phyloP scores from a whole-genome alignment of 1,140 invertebrate genomes.

The Andrena cerasifolii region DNA sequence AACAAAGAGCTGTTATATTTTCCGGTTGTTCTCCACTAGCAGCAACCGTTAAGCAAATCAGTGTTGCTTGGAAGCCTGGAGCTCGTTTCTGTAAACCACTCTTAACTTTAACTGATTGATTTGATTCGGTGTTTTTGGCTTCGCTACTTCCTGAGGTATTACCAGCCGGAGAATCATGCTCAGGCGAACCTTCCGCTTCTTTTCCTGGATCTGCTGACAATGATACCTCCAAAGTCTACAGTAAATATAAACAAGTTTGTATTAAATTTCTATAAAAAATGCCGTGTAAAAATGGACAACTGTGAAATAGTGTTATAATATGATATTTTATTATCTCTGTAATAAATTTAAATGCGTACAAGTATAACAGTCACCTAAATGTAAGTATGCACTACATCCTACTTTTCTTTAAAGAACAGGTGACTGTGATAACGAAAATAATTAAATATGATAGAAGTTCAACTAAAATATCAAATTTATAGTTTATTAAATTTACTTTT shows the following conservation, averaged over 20 bases:
- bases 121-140: slow-evolving; percentile 78
- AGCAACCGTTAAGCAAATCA: slow-evolving; percentile 95
- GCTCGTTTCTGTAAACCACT: slow-evolving; percentile 90
- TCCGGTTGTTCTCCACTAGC: slow-evolving; percentile 90
- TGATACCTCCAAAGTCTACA: slow-evolving; percentile 93
- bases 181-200: slow-evolving; percentile 90
- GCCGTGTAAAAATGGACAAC: background rate
- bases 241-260: slow-evolving; percentile 41
- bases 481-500: background rate
- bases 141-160: slow-evolving; percentile 83
- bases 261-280: background rate
- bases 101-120: slow-evolving; percentile 87
- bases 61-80: slow-evolving; percentile 96
- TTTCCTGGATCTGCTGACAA: slow-evolving; percentile 92
- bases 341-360: no score
- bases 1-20: slow-evolving; percentile 92
- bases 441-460: background rate
- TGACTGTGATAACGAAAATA: background rate
- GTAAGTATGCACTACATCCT: no score
- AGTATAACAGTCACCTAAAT: no score
- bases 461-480: background rate
- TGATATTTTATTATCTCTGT: no score
- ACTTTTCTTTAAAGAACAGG: no score
- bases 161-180: slow-evolving; percentile 88
- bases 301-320: background rate